Evolutionary conservation across 2,113 vertebrate species (phyloP), one percentile per base, ranked within the genome.

Genomic region (Perccottus glenii): DNA sequence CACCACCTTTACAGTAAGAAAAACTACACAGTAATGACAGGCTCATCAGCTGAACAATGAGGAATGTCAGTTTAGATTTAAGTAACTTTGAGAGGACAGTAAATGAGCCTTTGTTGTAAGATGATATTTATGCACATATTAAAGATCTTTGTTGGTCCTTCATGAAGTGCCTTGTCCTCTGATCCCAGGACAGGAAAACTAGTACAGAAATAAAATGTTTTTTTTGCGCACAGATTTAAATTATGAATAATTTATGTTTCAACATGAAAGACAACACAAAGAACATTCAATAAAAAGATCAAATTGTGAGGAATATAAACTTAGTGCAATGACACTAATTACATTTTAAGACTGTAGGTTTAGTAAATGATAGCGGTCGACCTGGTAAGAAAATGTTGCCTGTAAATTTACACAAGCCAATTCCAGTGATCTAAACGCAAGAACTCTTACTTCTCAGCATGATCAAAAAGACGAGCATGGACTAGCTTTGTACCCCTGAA

Each of bases 1-100:
- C 88, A 90, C 84, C 87, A 90, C 87, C 85, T 85, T 75, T 64
- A 88, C 80, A 81, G 64, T 81, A 16, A 57, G 56, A 76, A 77
- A 59, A 75, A 81, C 59, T 64, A 72, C 43, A 73, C 63, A 78
- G 73, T 74, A 80, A 81, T 65, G 75, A 67, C 52, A 65, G 10
- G 64, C 33, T 57, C 27, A 33, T 64, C 43, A 67, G 51, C 60
- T 52, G 43, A 40, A 44, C 65, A 51, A 60, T n/a, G 11, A 63
- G 38, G 15, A 64, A 35, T 43, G 65, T 83, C 15, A 53, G 60
- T 70, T 61, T 55, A 64, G 49, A 55, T 78, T 42, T 70, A 50
- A 73, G 68, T 45, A 53, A 60, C 46, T 51, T 2, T 60, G 63
- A 42, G 5, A 14, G 60, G n/a, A 64, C 60, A 3, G 51, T 16